phyloP scores from a whole-genome alignment of 2,113 vertebrate species.

The Sardina pilchardus region DNA sequence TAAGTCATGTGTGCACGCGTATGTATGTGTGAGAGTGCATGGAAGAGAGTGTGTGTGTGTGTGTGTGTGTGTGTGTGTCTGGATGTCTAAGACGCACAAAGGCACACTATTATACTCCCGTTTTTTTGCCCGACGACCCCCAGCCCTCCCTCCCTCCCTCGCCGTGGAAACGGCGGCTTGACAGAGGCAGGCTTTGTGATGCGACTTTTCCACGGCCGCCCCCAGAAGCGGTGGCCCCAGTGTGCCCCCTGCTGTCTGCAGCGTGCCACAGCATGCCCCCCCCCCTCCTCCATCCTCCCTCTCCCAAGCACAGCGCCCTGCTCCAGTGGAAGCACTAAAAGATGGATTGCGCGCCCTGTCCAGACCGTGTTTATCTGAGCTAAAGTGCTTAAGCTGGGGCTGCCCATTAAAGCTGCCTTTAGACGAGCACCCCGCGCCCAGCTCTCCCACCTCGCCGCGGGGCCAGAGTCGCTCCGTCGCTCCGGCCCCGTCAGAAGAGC shows the following conservation, averaged over 20 bases:
- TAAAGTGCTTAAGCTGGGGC: constrained; percentile 13
- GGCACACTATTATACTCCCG: constrained; percentile 40
- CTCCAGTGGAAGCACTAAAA: not conserved
- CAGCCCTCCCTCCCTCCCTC: not conserved
- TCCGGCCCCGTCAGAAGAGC: not conserved
- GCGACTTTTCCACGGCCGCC: constrained; percentile 15
- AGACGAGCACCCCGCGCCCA: not conserved
- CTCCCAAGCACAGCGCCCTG: not conserved
- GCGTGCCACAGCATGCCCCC: not conserved
- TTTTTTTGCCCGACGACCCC: not conserved
- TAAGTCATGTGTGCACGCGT: constrained; percentile 10
- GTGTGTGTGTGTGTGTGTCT: constrained; percentile 38
- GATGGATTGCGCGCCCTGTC: not conserved
- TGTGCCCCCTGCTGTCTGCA: constrained; percentile 38
- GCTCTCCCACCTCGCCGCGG: not conserved
- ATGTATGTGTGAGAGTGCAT: not conserved
- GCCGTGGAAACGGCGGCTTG: constrained; percentile 35
- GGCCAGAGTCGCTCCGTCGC: not conserved
- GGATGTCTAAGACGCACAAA: constrained; percentile 34
- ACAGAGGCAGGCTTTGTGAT: constrained; percentile 45
- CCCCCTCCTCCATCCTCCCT: not conserved
- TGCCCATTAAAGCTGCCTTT: not conserved
- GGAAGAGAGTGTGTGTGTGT: constrained; percentile 18
- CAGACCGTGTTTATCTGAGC: not conserved
- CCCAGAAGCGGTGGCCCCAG: not conserved